Conservation (phyloP, 2,888 invertebrate genomes). For the Dioctria linearis region DNA sequence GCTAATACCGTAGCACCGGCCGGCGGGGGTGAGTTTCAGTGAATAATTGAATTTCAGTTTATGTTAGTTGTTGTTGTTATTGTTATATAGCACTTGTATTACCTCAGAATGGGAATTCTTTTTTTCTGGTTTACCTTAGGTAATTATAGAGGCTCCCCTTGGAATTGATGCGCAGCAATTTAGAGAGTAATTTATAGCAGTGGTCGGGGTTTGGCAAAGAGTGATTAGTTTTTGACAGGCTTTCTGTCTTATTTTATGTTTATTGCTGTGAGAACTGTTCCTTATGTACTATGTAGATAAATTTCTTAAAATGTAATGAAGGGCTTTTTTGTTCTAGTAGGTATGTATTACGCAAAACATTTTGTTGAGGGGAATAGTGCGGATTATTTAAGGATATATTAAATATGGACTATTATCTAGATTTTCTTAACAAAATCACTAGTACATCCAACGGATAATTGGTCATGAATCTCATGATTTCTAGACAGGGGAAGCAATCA, state of each 20-base stretch:
- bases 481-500: too few species aligned
- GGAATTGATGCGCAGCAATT: conserved; percentile 25
- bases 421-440: too few species aligned
- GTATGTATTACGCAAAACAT: too few species aligned
- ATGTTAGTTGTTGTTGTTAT: neutral
- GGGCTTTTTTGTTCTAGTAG: neutral
- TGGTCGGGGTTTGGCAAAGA: conserved; percentile 10
- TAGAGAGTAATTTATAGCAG: conserved; percentile 38
- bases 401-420: too few species aligned
- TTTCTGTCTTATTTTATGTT: conserved; percentile 40
- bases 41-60: conserved; percentile 27
- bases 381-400: too few species aligned
- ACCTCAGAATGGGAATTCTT: neutral
- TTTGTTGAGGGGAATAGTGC: too few species aligned
- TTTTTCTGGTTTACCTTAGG: neutral
- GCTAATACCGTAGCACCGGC: neutral
- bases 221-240: conserved; percentile 41
- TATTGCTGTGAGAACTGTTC: conserved; percentile 1
- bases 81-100: neutral
- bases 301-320: conserved; percentile 30
- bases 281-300: conserved; percentile 13
- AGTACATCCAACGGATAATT: too few species aligned
- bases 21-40: neutral
- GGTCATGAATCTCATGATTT: too few species aligned
- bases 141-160: conserved; percentile 31